Evolutionary conservation across 2,888 invertebrate species (phyloP), one percentile per base, ranked within the genome.

Genomic region (Gastrophysa polygoni): DNA sequence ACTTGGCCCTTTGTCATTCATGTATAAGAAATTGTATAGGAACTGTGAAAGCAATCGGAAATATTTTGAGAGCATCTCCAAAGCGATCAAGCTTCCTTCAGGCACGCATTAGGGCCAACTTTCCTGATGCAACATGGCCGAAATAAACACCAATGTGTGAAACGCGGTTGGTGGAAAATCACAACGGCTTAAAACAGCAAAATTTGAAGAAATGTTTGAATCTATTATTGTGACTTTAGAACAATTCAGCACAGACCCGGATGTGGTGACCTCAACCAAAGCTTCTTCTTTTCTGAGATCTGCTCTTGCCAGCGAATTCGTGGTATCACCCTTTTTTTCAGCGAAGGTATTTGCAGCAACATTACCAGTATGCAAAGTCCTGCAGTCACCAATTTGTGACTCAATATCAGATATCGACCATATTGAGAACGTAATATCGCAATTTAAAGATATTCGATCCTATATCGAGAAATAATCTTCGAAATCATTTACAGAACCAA

Each of bases 281-380:
- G 43, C 43, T 55, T 34, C 29, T 55, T 55, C 38, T 55, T 55
- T 55, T 55, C 55, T 43, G 55, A 55, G 43, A 43, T 17, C 43
- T 34, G 34, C 8, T 20, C 29, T 55, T 55, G 47, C 21, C 14
- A 48, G 20, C 47, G 21, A 48, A 48, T 8, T 48, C 47, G 47
- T 48, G 47, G 20, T 21, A 21, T 48, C 47, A 48, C 47, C 21
- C 46, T 46, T 2, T 46, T 46, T 46, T 46, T 17, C 17, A 18
- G 46, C 16, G 17, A 46, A 46, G 16, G 18, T 46, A 20, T 46
- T 46, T 46, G 17, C 16, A 43, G 43, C 43, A 43, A 5, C 7
- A 24, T 24, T 24, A 24, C 3, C 24, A 24, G 24, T 32, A 32
- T 32, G 29, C 29, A 32, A 8, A 32, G 29, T 32, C 29, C 29